These are phyloP conservation scores for Macrophya alboannulata DNA, from an alignment of 2,888 invertebrate genomes.

Conservation along the genomic window DNA sequence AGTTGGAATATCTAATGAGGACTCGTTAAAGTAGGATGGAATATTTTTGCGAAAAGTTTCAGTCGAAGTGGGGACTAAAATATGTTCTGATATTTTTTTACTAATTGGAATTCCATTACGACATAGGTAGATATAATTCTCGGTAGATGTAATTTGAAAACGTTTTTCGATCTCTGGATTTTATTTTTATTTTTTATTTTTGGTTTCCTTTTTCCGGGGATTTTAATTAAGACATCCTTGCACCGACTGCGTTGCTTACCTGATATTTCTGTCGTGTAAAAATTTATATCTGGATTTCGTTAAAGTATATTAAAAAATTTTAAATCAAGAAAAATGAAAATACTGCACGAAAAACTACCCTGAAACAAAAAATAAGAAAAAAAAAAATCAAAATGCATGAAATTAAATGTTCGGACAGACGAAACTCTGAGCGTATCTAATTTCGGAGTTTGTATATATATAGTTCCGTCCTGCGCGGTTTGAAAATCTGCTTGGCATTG, in stretches of 20 bases:
- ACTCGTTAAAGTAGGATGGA: constrained; percentile 41
- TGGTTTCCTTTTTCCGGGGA: no score
- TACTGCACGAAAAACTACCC: background rate
- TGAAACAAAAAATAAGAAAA: no score
- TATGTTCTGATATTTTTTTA: background rate
- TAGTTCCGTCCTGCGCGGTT: background rate
- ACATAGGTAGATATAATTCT: no score
- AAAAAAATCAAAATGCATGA: background rate
- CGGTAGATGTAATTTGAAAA: no score
- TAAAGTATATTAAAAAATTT: background rate
- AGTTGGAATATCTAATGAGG: constrained; percentile 43
- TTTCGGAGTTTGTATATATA: no score
- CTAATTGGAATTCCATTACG: background rate
- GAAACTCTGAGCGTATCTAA: background rate
- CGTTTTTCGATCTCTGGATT: no score
- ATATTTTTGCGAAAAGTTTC: constrained; percentile 5
- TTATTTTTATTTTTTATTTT: no score
- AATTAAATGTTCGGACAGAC: background rate
- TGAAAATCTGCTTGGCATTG: constrained; percentile 27
- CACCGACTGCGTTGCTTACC: no score
- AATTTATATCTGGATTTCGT: background rate
- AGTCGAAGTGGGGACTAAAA: background rate
- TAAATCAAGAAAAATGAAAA: background rate
- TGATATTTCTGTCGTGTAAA: background rate
- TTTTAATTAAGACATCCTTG: background rate